These are phyloP conservation scores for Papilio helenus DNA, from an alignment of 1,140 invertebrate genomes.

Conservation along the genomic window DNA sequence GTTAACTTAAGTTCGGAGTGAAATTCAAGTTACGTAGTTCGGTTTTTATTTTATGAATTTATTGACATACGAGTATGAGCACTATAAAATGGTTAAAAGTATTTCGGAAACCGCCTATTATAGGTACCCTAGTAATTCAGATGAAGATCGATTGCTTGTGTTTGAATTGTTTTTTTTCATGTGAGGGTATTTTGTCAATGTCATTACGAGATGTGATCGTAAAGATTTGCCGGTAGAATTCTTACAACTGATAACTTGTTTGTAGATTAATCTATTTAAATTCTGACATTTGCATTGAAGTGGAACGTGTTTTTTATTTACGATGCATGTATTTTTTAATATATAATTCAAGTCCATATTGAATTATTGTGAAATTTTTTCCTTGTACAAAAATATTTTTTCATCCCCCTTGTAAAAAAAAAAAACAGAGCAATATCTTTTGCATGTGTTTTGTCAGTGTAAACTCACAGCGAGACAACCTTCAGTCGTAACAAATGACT, in stretches of 20 bases:
- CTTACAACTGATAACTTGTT: conserved; percentile 17
- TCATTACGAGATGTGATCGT: not conserved
- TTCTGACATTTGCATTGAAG: conserved; percentile 26
- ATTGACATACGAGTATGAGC: no score
- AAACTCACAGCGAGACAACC: not conserved
- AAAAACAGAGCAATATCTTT: no score
- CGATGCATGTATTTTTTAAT: not conserved
- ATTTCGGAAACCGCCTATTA: no score
- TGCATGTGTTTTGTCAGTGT: not conserved
- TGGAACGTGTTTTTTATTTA: conserved; percentile 11
- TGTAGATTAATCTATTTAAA: conserved; percentile 31
- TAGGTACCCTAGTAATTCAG: not conserved
- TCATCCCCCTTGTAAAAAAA: not conserved
- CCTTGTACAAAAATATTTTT: not conserved
- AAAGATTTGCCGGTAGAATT: not conserved
- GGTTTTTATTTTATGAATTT: no score
- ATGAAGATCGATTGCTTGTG: not conserved
- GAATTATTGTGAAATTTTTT: not conserved
- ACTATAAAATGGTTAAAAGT: no score
- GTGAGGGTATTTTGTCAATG: conserved; percentile 16
- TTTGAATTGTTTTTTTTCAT: not conserved
- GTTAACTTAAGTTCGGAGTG: no score
- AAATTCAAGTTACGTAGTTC: no score
- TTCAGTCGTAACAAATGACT: not conserved
- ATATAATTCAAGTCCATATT: not conserved